Evolutionary conservation across 1,140 invertebrate genomes (phyloP).

Genomic region (Sycophila sp.): DNA sequence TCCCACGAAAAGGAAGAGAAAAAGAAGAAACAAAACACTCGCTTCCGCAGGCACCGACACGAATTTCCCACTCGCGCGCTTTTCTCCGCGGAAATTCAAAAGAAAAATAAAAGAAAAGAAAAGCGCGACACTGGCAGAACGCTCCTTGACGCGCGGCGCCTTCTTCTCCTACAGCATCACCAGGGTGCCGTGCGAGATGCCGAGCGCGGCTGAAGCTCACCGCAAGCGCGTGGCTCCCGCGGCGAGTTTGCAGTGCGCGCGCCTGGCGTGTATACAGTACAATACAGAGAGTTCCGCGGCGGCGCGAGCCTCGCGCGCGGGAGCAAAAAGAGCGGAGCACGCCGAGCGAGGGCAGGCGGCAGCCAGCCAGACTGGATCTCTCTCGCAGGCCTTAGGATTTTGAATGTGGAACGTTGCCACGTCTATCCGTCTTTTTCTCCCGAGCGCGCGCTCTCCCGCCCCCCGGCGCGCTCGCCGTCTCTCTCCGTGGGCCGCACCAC

Average conservation of each 20-base stretch:
- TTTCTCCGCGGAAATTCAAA: background rate
- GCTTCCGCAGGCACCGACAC: background rate
- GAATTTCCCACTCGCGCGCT: too few relatives aligned
- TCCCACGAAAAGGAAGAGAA: too few relatives aligned
- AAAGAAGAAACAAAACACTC: background rate
- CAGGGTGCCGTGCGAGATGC: too few relatives aligned
- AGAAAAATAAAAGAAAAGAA: too few relatives aligned
- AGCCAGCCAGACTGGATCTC: conserved; percentile 19
- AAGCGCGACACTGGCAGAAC: background rate
- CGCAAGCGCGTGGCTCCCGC: too few relatives aligned
- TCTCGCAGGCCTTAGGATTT: conserved; percentile 43
- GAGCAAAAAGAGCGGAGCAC: conserved; percentile 25
- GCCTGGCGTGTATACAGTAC: background rate
- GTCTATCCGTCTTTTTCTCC: conserved; percentile 45
- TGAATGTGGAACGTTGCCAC: conserved; percentile 63
- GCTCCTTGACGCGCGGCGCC: background rate
- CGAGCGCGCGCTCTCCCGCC: background rate
- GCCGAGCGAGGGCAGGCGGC: conserved; percentile 28
- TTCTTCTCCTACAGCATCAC: background rate
- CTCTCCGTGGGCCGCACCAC: background rate
- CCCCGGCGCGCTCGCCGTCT: conserved; percentile 5
- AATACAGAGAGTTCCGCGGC: background rate
- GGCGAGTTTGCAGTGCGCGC: background rate
- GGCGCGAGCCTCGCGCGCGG: conserved; percentile 36
- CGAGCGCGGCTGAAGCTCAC: too few relatives aligned